Evolutionary conservation across 2,113 vertebrate species (phyloP).

Genomic region (Phocoena phocoena): DNA sequence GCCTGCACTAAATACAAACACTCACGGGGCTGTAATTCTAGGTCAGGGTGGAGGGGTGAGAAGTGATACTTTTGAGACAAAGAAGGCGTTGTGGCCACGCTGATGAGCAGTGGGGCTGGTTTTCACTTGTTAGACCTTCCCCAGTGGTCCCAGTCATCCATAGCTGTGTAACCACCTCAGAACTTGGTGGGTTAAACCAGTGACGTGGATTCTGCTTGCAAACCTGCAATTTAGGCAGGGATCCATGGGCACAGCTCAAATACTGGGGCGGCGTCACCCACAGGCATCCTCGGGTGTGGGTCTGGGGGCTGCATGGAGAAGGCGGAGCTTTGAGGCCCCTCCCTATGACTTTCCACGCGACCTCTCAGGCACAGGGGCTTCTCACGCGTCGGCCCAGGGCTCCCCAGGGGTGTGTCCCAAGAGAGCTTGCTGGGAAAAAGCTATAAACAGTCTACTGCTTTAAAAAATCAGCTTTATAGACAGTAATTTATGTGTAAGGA

Average conservation of each 20-base stretch:
- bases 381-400: neutral
- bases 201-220: fast-evolving
- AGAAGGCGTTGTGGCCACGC: fast-evolving
- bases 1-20: fast-evolving
- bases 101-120: neutral
- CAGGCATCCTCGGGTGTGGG: neutral
- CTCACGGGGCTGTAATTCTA: neutral
- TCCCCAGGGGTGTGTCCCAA: neutral
- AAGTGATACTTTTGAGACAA: neutral
- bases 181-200: neutral
- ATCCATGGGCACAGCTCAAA: neutral
- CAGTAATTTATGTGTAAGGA: neutral
- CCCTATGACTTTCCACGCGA: neutral
- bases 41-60: neutral
- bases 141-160: neutral
- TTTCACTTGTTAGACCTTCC: neutral
- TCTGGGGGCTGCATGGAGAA: neutral
- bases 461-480: neutral
- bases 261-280: neutral
- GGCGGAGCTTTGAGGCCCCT: neutral
- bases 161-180: fast-evolving
- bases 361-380: neutral
- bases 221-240: neutral
- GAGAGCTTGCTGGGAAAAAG: neutral
- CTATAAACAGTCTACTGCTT: neutral